Percentiles rank a stretch among this genome's conserved stretches.
These are phyloP conservation scores for Euzetes globulus DNA, from an alignment of 2,888 invertebrate genomes.

Conservation along the genomic window DNA sequence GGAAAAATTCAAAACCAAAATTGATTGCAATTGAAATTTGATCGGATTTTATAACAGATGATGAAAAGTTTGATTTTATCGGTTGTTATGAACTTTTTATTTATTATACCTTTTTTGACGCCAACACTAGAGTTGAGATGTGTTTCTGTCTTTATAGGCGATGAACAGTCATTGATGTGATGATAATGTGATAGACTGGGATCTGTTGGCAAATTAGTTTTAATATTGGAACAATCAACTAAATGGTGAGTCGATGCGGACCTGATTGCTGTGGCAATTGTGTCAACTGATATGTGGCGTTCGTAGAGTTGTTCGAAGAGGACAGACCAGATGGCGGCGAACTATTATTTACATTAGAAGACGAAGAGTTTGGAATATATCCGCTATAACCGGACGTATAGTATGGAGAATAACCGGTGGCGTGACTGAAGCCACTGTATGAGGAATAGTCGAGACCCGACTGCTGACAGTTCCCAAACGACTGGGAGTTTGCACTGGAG, in stretches of 20 bases:
- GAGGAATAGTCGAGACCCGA: conserved; percentile 39
- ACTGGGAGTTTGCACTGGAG: conserved; percentile 8
- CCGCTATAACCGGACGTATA: conserved; percentile 36
- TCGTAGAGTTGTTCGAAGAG: conserved; percentile 37
- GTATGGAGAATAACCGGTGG: conserved; percentile 37
- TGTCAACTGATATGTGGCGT: conserved; percentile 39
- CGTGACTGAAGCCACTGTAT: conserved; percentile 38
- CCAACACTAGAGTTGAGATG: background rate
- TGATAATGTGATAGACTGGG: background rate
- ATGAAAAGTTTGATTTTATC: too few species aligned
- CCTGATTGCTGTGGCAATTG: conserved; percentile 39
- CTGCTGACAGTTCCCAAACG: conserved; percentile 1
- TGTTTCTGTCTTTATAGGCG: conserved; percentile 20
- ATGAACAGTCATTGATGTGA: conserved; percentile 2
- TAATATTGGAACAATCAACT: background rate
- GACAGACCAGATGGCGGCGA: conserved; percentile 37
- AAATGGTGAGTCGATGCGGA: background rate
- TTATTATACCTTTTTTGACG: background rate
- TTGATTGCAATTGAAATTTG: too few species aligned
- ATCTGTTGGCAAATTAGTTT: background rate
- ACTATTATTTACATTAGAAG: background rate
- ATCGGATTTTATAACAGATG: too few species aligned
- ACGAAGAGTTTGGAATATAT: conserved; percentile 38
- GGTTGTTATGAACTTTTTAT: background rate
- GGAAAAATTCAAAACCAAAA: background rate